These are phyloP conservation scores for Caenorhabditis sp. DNA, from an alignment of 2,888 invertebrate species.

Conservation along the genomic window DNA sequence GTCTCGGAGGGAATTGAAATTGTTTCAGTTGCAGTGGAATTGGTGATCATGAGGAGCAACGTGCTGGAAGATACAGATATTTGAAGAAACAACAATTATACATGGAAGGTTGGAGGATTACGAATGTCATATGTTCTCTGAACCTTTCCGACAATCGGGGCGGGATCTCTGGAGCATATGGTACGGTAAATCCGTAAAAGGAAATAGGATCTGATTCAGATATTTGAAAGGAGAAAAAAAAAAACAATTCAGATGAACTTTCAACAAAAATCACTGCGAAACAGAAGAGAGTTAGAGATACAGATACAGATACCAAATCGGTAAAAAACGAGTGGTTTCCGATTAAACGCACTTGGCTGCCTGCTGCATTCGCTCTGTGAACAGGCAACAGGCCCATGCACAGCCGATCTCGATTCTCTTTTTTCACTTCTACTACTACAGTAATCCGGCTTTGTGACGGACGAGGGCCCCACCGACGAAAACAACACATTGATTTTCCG, in stretches of 20 bases:
- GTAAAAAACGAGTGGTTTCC: constrained; percentile 27
- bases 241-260: no score
- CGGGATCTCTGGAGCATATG: neutral
- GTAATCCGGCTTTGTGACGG: constrained; percentile 60
- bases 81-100: neutral
- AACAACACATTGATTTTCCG: constrained; percentile 54
- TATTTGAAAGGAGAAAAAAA: no score
- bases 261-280: neutral
- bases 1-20: neutral
- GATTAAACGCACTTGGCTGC: constrained; percentile 22
- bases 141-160: neutral
- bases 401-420: constrained; percentile 32
- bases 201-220: no score
- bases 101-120: neutral
- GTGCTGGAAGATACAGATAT: constrained; percentile 7
- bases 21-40: constrained; percentile 31
- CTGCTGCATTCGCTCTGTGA: constrained; percentile 19
- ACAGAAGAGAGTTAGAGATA: constrained; percentile 5
- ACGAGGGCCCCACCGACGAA: constrained; percentile 22
- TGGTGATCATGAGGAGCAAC: constrained; percentile 40
- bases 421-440: constrained; percentile 36
- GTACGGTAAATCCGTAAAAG: neutral
- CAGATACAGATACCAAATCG: no score
- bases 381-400: neutral
- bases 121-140: neutral